phyloP scores from a whole-genome alignment of 2,113 vertebrate genomes.

The Nettapus auritus region DNA sequence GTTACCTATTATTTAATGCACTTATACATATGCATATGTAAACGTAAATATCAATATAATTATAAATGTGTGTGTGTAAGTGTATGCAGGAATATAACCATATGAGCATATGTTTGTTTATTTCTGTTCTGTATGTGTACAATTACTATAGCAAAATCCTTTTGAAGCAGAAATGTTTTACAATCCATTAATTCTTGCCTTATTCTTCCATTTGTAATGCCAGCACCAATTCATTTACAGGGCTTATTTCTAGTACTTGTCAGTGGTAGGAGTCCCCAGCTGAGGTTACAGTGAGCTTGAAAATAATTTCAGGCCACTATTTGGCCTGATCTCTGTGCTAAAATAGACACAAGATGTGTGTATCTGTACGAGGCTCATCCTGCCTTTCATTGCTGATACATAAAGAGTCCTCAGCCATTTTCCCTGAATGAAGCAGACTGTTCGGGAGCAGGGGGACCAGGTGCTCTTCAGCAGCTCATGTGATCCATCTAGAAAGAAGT shows the following conservation, averaged over 20 bases:
- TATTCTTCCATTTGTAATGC: neutral
- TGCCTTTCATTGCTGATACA: neutral
- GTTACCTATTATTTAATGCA: neutral
- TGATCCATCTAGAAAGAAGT: neutral
- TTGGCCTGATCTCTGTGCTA: neutral
- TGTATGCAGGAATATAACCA: neutral
- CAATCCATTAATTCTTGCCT: slow-evolving; percentile 14
- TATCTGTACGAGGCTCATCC: neutral
- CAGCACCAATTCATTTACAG: neutral
- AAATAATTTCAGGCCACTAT: slow-evolving; percentile 11
- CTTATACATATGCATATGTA: neutral
- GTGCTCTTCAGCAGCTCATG: neutral
- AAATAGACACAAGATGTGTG: neutral
- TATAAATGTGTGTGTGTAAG: neutral
- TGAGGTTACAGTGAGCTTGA: neutral
- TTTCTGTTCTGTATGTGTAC: neutral
- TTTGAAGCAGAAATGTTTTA: neutral
- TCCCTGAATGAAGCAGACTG: neutral
- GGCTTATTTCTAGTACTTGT: neutral
- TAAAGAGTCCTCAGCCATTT: neutral
- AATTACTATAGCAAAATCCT: neutral
- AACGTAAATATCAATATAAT: neutral
- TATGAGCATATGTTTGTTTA: slow-evolving; percentile 36
- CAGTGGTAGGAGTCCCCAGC: neutral
- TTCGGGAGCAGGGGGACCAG: neutral